phyloP scores from a whole-genome alignment of 2,797 vertebrate species.

The Falco concolor region DNA sequence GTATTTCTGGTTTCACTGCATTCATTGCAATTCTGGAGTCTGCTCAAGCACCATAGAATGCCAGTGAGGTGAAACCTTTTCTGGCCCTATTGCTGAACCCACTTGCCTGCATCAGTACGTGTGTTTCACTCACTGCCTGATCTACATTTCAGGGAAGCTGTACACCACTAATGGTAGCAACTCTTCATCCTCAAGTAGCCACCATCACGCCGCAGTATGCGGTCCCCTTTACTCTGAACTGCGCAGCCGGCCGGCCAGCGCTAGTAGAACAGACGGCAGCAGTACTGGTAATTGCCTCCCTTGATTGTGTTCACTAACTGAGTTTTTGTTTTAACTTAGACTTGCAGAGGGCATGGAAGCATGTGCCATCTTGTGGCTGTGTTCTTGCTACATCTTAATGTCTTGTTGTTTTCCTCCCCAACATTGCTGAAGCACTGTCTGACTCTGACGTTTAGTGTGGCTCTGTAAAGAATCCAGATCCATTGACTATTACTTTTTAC shows the following conservation, averaged over 20 bases:
- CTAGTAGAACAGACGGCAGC: slow-evolving; percentile 99
- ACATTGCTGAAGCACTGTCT: slow-evolving; percentile 75
- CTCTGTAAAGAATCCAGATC: slow-evolving; percentile 69
- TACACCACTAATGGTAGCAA: slow-evolving; percentile 99
- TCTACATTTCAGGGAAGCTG: slow-evolving; percentile 96
- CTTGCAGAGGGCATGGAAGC: slow-evolving; percentile 96
- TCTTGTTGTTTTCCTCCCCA: slow-evolving; percentile 76
- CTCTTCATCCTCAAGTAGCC: slow-evolving; percentile 96
- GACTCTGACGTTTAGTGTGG: slow-evolving; percentile 74
- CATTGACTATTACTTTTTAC: slow-evolving; percentile 64
- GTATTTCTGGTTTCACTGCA: background rate
- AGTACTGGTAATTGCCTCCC: slow-evolving; percentile 97
- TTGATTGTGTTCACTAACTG: slow-evolving; percentile 80
- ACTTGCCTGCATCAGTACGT: slow-evolving; percentile 67
- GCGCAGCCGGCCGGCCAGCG: slow-evolving; percentile 92
- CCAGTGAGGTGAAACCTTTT: slow-evolving; percentile 51
- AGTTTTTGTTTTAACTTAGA: slow-evolving; percentile 82
- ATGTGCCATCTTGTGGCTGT: slow-evolving; percentile 89
- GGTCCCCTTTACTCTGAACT: slow-evolving; percentile 93
- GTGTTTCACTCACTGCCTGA: slow-evolving; percentile 83
- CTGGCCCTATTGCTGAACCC: slow-evolving; percentile 61
- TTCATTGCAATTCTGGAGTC: slow-evolving; percentile 2
- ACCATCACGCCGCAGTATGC: slow-evolving; percentile 97
- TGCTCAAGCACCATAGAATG: slow-evolving; percentile 1
- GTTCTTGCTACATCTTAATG: slow-evolving; percentile 82